Evolutionary conservation across 2,113 vertebrate species (phyloP).

Genomic region (Nothobranchius kuhntae): DNA sequence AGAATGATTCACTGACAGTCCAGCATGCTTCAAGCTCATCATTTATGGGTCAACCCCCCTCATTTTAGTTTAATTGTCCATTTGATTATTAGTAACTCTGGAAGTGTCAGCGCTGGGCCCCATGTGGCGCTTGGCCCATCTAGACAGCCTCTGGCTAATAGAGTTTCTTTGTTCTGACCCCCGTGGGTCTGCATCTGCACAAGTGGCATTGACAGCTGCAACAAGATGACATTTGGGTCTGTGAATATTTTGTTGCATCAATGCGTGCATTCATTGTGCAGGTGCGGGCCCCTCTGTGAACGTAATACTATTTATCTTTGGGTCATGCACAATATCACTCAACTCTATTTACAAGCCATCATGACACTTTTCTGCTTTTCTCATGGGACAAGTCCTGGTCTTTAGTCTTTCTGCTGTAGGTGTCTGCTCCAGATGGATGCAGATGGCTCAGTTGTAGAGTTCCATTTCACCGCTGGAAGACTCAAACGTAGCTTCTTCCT

Average conservation of each 20-base stretch:
- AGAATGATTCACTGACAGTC: constrained; percentile 11
- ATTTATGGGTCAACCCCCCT: constrained; percentile 73
- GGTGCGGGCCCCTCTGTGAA: constrained; percentile 47
- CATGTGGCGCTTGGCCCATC: constrained; percentile 50
- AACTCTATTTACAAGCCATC: constrained; percentile 11
- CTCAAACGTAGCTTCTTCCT: constrained; percentile 62
- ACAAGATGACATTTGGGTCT: constrained; percentile 57
- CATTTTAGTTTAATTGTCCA: constrained; percentile 78
- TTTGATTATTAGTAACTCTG: constrained; percentile 69
- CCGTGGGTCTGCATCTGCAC: constrained; percentile 46
- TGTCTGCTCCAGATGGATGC: constrained; percentile 31
- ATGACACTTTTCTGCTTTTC: constrained; percentile 6
- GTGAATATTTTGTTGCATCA: constrained; percentile 58
- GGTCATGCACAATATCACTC: not conserved
- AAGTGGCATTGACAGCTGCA: constrained; percentile 72
- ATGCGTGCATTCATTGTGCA: constrained; percentile 63
- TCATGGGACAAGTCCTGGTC: constrained; percentile 5
- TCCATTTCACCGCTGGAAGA: constrained; percentile 49
- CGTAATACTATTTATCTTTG: constrained; percentile 23
- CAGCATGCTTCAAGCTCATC: constrained; percentile 45
- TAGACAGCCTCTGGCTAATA: constrained; percentile 53
- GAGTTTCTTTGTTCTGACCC: constrained; percentile 60
- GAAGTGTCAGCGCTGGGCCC: constrained; percentile 46
- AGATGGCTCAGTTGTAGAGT: constrained; percentile 22
- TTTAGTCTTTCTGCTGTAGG: not conserved